phyloP scores from a whole-genome alignment of 92 coral and sea anemone genomes.

The Pocillopora grandis region DNA sequence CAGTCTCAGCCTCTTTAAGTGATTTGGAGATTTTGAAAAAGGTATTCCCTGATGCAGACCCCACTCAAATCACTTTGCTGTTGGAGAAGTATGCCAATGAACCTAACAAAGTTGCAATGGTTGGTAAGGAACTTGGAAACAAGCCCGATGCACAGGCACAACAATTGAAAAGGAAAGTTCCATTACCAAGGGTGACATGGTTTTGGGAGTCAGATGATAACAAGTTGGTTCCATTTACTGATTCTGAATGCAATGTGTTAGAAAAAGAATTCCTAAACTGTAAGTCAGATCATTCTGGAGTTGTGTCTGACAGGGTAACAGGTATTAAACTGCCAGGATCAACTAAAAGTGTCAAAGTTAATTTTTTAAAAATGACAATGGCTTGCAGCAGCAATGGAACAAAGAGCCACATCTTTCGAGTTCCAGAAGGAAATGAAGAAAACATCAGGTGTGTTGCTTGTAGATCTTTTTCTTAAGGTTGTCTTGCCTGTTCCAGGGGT shows the following conservation, averaged over 20 bases:
- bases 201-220: conserved; percentile 49
- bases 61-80: conserved; percentile 32
- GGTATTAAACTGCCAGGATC: conserved; percentile 30
- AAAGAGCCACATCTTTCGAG: conserved; percentile 10
- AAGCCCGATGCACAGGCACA: neutral
- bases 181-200: conserved; percentile 34
- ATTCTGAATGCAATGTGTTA: conserved; percentile 47
- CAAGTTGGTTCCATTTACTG: conserved; percentile 48
- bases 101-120: conserved; percentile 50
- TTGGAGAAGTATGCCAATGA: conserved; percentile 44
- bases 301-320: neutral
- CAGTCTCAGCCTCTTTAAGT: neutral
- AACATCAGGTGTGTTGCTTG: conserved; percentile 12
- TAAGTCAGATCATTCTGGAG: neutral
- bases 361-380: conserved; percentile 40
- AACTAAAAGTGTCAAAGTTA: neutral
- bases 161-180: neutral
- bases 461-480: too few relatives aligned
- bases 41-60: conserved; percentile 62
- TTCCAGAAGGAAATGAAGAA: conserved; percentile 8
- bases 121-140: conserved; percentile 43
- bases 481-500: too few relatives aligned
- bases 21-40: conserved; percentile 58
- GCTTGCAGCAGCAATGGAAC: conserved; percentile 28
- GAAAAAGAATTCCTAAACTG: conserved; percentile 36